Evolutionary conservation across 2,797 vertebrate species (phyloP).

Genomic region (Mionectes olivaceus): DNA sequence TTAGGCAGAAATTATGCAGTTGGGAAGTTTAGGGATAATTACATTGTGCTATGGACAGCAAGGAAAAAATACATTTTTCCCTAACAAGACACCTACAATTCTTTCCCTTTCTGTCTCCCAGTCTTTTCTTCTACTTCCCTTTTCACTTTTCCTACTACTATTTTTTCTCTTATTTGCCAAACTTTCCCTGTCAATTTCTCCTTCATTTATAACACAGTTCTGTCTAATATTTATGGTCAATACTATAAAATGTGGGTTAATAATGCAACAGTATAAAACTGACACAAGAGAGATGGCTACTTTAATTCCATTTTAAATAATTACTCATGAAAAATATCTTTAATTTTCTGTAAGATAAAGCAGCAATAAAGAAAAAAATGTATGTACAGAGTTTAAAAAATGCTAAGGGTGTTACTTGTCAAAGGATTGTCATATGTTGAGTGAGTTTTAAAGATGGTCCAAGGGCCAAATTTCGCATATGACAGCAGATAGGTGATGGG

Average conservation of each 20-base stretch:
- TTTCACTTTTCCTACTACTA: not conserved
- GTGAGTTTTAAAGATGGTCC: not conserved
- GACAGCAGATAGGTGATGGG: not conserved
- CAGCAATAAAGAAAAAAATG: not conserved
- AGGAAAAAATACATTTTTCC: not conserved
- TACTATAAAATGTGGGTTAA: not conserved
- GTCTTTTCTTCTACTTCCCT: not conserved
- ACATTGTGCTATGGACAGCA: not conserved
- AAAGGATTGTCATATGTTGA: not conserved
- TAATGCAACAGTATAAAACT: not conserved
- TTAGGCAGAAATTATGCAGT: not conserved
- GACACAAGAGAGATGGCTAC: not conserved
- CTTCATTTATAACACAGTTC: not conserved
- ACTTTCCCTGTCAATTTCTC: not conserved
- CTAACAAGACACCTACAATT: not conserved
- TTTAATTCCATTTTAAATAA: not conserved
- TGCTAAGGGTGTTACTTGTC: not conserved
- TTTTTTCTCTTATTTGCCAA: not conserved
- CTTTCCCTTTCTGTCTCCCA: not conserved
- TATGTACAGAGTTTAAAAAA: fast-evolving
- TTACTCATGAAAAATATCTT: not conserved
- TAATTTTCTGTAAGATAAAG: not conserved
- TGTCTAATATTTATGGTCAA: not conserved
- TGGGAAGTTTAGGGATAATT: not conserved
- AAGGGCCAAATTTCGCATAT: not conserved